Percentiles rank a stretch among this genome's conserved stretches.
phyloP scores from a whole-genome alignment of 2,797 vertebrate genomes.

The Anabacerthia variegaticeps region DNA sequence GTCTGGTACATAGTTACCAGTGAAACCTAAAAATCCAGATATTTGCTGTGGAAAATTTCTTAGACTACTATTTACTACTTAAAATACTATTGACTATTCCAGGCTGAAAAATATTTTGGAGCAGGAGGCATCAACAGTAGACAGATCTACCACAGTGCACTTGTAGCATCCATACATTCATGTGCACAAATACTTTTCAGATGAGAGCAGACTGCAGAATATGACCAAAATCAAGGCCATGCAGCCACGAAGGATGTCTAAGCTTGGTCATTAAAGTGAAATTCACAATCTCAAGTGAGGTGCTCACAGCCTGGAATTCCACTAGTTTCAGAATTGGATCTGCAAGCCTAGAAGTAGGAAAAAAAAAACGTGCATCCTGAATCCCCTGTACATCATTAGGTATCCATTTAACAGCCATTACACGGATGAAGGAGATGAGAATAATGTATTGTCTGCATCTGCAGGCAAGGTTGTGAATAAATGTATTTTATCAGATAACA shows the following conservation, averaged over 20 bases:
- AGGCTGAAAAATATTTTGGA: background rate
- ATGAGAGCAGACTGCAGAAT: background rate
- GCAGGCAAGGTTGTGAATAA: background rate
- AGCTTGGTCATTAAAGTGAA: background rate
- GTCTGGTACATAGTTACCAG: background rate
- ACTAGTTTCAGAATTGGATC: background rate
- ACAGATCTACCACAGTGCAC: background rate
- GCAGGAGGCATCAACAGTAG: background rate
- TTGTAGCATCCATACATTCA: background rate
- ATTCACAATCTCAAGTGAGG: background rate
- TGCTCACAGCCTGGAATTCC: background rate
- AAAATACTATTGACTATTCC: background rate
- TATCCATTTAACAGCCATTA: background rate
- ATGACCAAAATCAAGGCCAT: background rate
- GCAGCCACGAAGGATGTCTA: background rate
- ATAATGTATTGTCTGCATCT: background rate
- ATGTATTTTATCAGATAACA: background rate
- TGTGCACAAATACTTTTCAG: background rate
- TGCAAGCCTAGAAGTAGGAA: background rate
- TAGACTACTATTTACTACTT: background rate
- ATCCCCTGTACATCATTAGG: accelerated
- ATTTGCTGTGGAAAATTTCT: background rate
- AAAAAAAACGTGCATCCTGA: background rate
- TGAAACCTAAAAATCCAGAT: background rate
- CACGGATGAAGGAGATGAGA: background rate